Percentiles rank a stretch among this genome's conserved stretches.
Conservation (phyloP, 2,113 vertebrate genomes). For the Oophaga pumilio region DNA sequence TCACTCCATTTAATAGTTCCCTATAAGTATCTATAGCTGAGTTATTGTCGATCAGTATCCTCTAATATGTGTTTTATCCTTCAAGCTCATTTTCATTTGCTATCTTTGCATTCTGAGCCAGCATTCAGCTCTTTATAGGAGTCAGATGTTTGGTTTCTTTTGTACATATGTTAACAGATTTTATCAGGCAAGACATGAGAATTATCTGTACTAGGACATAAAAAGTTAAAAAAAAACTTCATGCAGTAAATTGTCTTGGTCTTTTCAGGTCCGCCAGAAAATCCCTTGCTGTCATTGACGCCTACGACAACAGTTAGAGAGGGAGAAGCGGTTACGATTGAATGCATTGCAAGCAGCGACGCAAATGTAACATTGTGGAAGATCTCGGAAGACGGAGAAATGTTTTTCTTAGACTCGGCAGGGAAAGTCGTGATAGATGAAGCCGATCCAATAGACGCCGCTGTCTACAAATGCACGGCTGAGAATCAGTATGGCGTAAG, state of each 20-base stretch:
- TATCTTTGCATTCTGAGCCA: too few relatives aligned
- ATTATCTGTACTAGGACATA: neutral
- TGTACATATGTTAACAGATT: too few relatives aligned
- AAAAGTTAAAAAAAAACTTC: neutral
- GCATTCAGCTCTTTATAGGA: too few relatives aligned
- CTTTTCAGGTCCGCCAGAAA: slow-evolving; percentile 59
- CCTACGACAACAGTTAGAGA: slow-evolving; percentile 62
- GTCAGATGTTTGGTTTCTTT: too few relatives aligned
- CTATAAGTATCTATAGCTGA: too few relatives aligned
- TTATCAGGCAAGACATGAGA: too few relatives aligned
- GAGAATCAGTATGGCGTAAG: slow-evolving; percentile 62
- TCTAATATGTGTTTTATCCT: too few relatives aligned
- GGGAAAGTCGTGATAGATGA: slow-evolving; percentile 56
- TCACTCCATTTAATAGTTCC: too few relatives aligned
- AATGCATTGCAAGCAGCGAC: slow-evolving; percentile 60
- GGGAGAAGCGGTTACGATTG: slow-evolving; percentile 65
- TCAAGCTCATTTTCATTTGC: too few relatives aligned
- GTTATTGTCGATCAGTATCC: too few relatives aligned
- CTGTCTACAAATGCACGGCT: slow-evolving; percentile 64
- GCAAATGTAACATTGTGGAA: slow-evolving; percentile 62
- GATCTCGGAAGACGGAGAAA: slow-evolving; percentile 49
- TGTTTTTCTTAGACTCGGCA: neutral
- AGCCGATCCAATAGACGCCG: slow-evolving; percentile 57
- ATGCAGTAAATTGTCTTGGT: neutral
- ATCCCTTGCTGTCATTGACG: slow-evolving; percentile 56